A percentile compares a stretch with the other conserved stretches of the same genome.
Evolutionary conservation across 2,113 vertebrate genomes (phyloP).

Genomic region (Acrocephalus kingi): DNA sequence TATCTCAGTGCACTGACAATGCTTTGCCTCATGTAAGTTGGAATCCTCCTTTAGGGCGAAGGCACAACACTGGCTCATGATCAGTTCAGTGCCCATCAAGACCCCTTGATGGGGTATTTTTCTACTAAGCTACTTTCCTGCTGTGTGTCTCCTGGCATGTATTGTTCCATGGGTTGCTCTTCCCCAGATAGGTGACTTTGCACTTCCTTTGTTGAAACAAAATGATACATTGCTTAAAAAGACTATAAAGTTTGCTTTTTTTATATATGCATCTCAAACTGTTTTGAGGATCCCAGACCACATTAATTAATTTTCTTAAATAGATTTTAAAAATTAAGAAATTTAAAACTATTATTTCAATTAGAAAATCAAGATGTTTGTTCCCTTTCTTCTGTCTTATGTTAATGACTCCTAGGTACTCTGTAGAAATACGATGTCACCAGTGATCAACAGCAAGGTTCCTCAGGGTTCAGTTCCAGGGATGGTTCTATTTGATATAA

Average conservation of each 20-base stretch:
- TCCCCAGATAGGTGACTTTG: neutral
- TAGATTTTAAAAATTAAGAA: neutral
- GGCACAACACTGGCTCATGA: neutral
- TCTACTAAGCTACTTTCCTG: neutral
- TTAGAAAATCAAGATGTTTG: neutral
- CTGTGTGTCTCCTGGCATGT: neutral
- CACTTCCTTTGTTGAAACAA: neutral
- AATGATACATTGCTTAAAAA: neutral
- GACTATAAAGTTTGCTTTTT: neutral
- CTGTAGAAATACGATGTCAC: neutral
- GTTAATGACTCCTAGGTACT: neutral
- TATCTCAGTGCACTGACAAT: too few species aligned
- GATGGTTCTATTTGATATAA: neutral
- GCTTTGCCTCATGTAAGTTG: neutral
- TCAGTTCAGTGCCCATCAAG: neutral
- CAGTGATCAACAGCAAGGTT: neutral
- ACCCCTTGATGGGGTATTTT: neutral
- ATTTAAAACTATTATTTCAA: neutral
- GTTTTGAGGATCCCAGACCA: neutral
- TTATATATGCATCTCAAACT: neutral
- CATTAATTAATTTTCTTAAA: neutral
- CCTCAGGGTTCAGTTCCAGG: neutral
- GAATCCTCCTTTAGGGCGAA: accelerated
- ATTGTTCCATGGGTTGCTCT: neutral
- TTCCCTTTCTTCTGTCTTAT: neutral